Base-by-base conservation (phyloP, 2,113 vertebrate genomes). In the Phocoena sinus region DNA sequence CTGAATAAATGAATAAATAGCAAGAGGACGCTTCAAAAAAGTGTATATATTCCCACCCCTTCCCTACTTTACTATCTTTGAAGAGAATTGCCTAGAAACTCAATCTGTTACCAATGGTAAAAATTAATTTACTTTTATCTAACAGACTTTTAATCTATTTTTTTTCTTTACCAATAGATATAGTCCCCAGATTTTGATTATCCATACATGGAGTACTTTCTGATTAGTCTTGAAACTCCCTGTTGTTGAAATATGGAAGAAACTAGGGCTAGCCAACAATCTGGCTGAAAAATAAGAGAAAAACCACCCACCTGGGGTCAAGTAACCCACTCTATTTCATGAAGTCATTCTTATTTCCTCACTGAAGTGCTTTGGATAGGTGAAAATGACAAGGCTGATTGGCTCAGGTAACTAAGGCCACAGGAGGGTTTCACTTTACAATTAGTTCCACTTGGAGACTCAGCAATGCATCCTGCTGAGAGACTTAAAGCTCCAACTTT, bases 171-270 rank as follows among this genome's bases (percentile, higher is more conserved):
- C 14, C 1, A 12, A 23, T 93, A n/a, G 56, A 41, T 28, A 56
- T 3, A 63, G 20, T 41, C 12, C 44, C 33, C 25, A 56, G 25
- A 96, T 67, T 89, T 90, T 67, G 15, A 79, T 47, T 86, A 13
- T 86, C n/a, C 82, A 4, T 5, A 33, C 38, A 86, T 47, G 41
- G 33, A 81, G 41, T 47, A 53, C 17, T 81, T 86, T 89, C 77
- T 89, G 79, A 96, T 93, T 96, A 89, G 47, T 79, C 38, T 85
- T 89, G 41, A 92, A 95, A 92, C 31, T 89, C 50, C 79, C 74
- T 10, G 4, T 86, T 77, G 62, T 28, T 92, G 63, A 15, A 41
- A 82, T 80, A 33, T 83, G 50, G 60, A 44, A 83, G 44, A 92
- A 87, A 87, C 36, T 44, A 70, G 17, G 8, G 6, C 73, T 56